Evolutionary conservation across 1,140 invertebrate species (phyloP).

Genomic region (Zaprionus vittiger): DNA sequence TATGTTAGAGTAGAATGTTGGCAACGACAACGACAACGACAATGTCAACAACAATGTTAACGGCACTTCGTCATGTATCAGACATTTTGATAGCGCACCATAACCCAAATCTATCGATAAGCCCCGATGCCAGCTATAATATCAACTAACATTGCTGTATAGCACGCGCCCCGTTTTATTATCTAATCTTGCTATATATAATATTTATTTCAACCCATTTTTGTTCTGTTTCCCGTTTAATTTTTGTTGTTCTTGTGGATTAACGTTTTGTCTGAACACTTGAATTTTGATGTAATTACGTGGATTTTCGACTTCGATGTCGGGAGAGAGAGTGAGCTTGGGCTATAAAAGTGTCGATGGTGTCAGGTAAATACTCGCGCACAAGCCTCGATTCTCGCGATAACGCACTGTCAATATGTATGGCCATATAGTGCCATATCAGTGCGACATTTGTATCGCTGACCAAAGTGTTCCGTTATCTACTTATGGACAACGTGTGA

Average conservation of each 20-base stretch:
- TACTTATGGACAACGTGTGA: conserved; percentile 22
- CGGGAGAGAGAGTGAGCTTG: not conserved
- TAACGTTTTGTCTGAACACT: conserved; percentile 34
- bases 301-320: conserved; percentile 37
- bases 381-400: conserved; percentile 20
- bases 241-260: conserved; percentile 12
- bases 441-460: not conserved
- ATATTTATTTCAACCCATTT: not conserved
- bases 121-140: conserved; percentile 1
- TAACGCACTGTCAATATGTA: conserved; percentile 22
- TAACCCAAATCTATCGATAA: conserved; percentile 26
- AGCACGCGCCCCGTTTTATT: conserved; percentile 32
- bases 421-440: conserved; percentile 3
- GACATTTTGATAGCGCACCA: conserved; percentile 39
- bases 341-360: conserved; percentile 33
- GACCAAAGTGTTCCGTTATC: conserved; percentile 17
- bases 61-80: conserved; percentile 21
- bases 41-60: conserved; percentile 3
- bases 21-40: not conserved
- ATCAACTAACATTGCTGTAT: not conserved
- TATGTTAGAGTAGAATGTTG: not conserved
- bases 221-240: not conserved
- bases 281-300: conserved; percentile 42
- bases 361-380: conserved; percentile 8
- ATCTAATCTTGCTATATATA: conserved; percentile 35